Evolutionary conservation across 2,888 invertebrate genomes (phyloP).

Genomic region (Hydroisotoma schaefferi): DNA sequence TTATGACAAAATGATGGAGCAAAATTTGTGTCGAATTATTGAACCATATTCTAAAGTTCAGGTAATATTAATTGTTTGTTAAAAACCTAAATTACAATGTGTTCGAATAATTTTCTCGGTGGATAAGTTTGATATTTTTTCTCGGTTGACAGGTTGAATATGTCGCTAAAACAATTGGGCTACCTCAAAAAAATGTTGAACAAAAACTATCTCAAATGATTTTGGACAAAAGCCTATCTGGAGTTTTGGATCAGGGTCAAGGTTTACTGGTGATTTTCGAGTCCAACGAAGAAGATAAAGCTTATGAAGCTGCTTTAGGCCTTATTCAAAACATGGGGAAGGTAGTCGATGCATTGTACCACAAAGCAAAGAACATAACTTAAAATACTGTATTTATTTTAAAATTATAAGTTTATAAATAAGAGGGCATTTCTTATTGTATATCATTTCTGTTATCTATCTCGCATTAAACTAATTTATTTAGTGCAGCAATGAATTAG

Average conservation of each 20-base stretch:
- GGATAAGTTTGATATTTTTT: not conserved
- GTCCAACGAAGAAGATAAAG: constrained; percentile 88
- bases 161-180: constrained; percentile 83
- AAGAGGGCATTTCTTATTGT: no score
- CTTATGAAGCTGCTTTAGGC: constrained; percentile 94
- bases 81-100: no score
- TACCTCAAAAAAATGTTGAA: constrained; percentile 88
- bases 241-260: constrained; percentile 97
- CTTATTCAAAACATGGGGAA: constrained; percentile 99
- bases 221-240: constrained; percentile 93
- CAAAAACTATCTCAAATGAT: constrained; percentile 99
- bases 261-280: constrained; percentile 98
- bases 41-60: constrained; percentile 98
- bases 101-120: constrained; percentile 3
- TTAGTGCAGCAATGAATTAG: no score
- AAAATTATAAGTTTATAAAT: no score
- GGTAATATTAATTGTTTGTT: constrained; percentile 51
- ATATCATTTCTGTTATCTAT: no score
- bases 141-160: constrained; percentile 60
- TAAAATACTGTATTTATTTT: no score
- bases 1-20: constrained; percentile 98
- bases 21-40: constrained; percentile 96
- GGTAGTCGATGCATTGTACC: constrained; percentile 98
- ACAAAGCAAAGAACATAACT: constrained; percentile 97
- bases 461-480: no score